Conservation (phyloP, 2,888 invertebrate genomes). For the Coenonympha glycerion region DNA sequence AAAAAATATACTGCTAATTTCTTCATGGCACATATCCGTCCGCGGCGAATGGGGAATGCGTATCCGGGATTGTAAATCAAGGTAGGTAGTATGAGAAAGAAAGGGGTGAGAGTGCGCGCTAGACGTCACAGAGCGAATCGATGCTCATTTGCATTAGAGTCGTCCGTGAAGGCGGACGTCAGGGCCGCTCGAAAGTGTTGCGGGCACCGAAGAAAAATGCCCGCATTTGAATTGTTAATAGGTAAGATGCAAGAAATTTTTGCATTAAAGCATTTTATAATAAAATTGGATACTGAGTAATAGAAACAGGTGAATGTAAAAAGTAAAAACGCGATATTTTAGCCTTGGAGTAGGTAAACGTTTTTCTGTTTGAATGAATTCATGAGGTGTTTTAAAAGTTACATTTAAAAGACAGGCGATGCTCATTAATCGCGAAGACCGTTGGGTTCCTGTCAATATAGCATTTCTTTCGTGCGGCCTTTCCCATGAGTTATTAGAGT, state of each 20-base stretch:
- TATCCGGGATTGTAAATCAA: conserved; percentile 72
- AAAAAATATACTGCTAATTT: conserved; percentile 61
- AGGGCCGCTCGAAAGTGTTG: conserved; percentile 70
- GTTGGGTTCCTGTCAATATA: conserved; percentile 31
- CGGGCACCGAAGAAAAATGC: conserved; percentile 59
- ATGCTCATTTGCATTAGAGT: conserved; percentile 71
- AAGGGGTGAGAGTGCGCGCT: conserved; percentile 71
- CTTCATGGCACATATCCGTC: conserved; percentile 54
- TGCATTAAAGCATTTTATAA: conserved; percentile 57
- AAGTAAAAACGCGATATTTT: conserved; percentile 3
- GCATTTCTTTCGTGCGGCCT: conserved; percentile 30
- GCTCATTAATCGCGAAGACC: conserved; percentile 26
- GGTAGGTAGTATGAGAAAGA: conserved; percentile 69
- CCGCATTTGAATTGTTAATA: conserved; percentile 72
- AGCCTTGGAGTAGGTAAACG: not conserved
- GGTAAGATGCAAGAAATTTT: conserved; percentile 64
- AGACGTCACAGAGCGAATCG: conserved; percentile 68
- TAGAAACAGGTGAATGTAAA: too few relatives aligned
- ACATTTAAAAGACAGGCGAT: conserved; percentile 10
- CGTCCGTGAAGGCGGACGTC: conserved; percentile 65
- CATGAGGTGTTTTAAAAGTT: conserved; percentile 4
- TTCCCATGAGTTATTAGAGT: conserved; percentile 39
- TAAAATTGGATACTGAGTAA: conserved; percentile 62
- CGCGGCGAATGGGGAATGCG: conserved; percentile 54
- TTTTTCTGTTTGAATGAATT: conserved; percentile 6